Evolutionary conservation across 2,797 vertebrate genomes (phyloP).

Genomic region (Gymnoscopelus microlampas): DNA sequence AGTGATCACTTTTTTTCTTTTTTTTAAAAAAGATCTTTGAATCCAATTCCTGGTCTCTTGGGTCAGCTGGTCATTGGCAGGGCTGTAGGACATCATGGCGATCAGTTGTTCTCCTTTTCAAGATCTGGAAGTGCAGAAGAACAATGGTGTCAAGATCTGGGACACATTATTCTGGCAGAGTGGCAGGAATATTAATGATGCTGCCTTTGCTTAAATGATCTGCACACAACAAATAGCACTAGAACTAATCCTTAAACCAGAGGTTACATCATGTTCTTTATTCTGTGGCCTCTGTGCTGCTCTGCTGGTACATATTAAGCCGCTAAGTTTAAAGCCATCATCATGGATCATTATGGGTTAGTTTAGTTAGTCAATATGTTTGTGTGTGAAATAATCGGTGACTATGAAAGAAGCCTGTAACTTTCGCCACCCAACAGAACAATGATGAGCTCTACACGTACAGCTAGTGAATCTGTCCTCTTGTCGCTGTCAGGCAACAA

Average conservation of each 20-base stretch:
- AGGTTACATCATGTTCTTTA: conserved; percentile 37
- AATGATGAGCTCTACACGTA: no score
- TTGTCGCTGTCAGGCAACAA: no score
- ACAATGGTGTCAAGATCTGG: conserved; percentile 3
- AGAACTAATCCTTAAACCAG: conserved; percentile 37
- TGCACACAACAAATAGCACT: not conserved
- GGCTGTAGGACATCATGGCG: conserved; percentile 68
- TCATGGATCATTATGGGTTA: conserved; percentile 1
- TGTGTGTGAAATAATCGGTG: conserved; percentile 33
- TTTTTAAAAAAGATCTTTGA: not conserved
- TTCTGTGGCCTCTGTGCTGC: not conserved
- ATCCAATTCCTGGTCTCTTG: conserved; percentile 5
- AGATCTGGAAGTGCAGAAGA: conserved; percentile 68
- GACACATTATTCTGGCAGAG: not conserved
- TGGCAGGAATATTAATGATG: not conserved
- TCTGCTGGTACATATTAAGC: not conserved
- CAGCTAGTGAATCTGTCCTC: no score
- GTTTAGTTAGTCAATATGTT: conserved; percentile 2
- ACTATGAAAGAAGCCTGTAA: conserved; percentile 47
- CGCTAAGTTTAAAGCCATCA: no score
- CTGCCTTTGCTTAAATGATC: not conserved
- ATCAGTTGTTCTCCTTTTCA: conserved; percentile 68
- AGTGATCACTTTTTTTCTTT: not conserved
- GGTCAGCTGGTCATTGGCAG: conserved; percentile 59
- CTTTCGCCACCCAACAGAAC: conserved; percentile 11